Conservation (phyloP, 2,888 invertebrate species). For the Pinctada fucata region DNA sequence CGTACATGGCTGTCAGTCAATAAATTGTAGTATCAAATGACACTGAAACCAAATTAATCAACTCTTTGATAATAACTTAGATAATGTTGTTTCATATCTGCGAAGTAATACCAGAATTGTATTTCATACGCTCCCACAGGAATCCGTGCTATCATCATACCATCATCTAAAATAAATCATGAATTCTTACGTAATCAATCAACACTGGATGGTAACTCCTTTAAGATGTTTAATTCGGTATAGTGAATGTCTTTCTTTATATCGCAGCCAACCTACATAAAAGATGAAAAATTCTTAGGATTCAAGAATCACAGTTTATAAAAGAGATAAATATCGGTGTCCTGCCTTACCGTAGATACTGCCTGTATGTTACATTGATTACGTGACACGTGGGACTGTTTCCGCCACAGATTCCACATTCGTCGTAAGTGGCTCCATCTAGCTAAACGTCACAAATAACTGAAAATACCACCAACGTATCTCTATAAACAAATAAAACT, state of each 20-base stretch:
- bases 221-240: too few species aligned
- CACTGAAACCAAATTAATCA: too few species aligned
- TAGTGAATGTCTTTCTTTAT: too few species aligned
- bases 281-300: too few species aligned
- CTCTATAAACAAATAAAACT: too few species aligned
- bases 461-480: conserved; percentile 1
- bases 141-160: conserved; percentile 24
- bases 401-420: conserved; percentile 54
- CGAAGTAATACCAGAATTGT: conserved; percentile 37
- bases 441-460: conserved; percentile 41
- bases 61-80: conserved; percentile 31
- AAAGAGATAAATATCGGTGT: neutral
- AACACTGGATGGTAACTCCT: too few species aligned
- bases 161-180: conserved; percentile 18
- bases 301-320: too few species aligned
- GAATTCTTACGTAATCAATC: too few species aligned
- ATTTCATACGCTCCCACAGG: conserved; percentile 45
- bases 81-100: conserved; percentile 35
- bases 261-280: too few species aligned
- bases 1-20: too few species aligned
- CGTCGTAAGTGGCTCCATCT: conserved; percentile 32
- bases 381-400: conserved; percentile 41
- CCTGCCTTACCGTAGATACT: conserved; percentile 33
- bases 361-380: conserved; percentile 32
- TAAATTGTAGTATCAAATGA: too few species aligned